phyloP scores from a whole-genome alignment of 2,113 vertebrate species.

The Aldabrachelys gigantea region DNA sequence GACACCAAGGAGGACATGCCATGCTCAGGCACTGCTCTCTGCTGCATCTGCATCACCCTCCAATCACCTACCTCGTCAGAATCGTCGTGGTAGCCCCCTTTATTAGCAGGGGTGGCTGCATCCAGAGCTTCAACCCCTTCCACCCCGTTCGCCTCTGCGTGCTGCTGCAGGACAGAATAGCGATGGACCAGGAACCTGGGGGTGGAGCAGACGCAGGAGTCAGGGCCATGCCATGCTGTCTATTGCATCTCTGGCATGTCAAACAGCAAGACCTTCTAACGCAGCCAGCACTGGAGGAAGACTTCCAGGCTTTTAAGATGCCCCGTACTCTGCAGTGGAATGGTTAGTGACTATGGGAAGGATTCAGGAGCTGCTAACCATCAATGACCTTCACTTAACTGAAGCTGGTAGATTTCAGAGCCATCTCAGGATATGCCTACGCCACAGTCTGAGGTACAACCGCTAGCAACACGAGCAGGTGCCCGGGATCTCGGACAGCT shows the following conservation, averaged over 20 bases:
- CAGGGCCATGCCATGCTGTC: background rate
- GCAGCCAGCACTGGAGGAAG: background rate
- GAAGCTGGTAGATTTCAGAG: background rate
- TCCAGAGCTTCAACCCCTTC: conserved; percentile 87
- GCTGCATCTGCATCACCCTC: too few species aligned
- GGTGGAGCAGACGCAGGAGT: background rate
- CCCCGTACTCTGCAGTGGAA: background rate
- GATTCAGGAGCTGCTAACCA: too few species aligned
- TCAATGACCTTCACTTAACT: too few species aligned
- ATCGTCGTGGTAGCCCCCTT: conserved; percentile 88
- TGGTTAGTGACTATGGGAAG: background rate
- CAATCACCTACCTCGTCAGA: conserved; percentile 88
- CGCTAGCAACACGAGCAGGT: background rate
- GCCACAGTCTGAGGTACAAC: too few species aligned
- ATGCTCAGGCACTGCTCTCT: too few species aligned
- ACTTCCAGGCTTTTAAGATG: background rate
- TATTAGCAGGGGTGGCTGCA: conserved; percentile 62
- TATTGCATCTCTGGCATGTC: accelerated
- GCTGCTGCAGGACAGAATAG: conserved; percentile 90
- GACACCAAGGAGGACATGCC: background rate
- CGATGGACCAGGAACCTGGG: conserved; percentile 92
- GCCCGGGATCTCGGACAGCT: background rate
- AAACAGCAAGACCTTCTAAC: background rate
- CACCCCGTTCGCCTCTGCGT: conserved; percentile 85
- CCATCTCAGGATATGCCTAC: background rate